Conservation (phyloP, 30 jellyfish, hydroid and myxozoan genomes). For the Cassiopea andromeda region DNA sequence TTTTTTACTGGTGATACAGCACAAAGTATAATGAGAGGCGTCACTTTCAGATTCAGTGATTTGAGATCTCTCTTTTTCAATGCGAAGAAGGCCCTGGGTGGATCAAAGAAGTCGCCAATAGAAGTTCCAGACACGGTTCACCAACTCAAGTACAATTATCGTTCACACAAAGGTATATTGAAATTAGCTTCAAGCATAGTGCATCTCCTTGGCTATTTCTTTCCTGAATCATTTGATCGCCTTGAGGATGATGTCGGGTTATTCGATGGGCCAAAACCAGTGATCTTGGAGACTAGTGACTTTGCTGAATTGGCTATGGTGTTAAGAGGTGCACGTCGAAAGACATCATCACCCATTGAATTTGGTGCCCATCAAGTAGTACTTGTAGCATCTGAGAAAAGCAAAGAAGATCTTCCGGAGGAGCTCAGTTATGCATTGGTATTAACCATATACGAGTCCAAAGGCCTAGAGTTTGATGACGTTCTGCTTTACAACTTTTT, state of each 20-base stretch:
- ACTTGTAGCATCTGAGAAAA: conserved; percentile 76
- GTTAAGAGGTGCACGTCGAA: conserved; percentile 81
- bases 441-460: conserved; percentile 85
- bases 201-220: conserved; percentile 59
- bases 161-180: conserved; percentile 88
- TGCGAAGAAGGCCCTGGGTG: conserved; percentile 54
- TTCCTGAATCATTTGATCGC: conserved; percentile 85
- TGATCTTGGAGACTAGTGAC: conserved; percentile 77
- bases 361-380: conserved; percentile 98
- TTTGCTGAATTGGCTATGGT: conserved; percentile 77
- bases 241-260: conserved; percentile 78
- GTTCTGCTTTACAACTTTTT: conserved; percentile 90
- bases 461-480: conserved; percentile 94
- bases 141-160: conserved; percentile 82
- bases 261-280: conserved; percentile 95
- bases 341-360: conserved; percentile 88
- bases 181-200: conserved; percentile 77
- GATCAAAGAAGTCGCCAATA: conserved; percentile 24
- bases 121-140: conserved; percentile 70
- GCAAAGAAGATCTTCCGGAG: conserved; percentile 82
- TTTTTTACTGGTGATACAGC: conserved; percentile 97
- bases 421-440: conserved; percentile 79
- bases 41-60: conserved; percentile 87
- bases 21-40: conserved; percentile 89
- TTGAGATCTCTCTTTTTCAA: conserved; percentile 64